Evolutionary conservation across 2,888 invertebrate genomes (phyloP), one percentile per base, ranked within the genome.

Genomic region (Liopterus haemorrhoidalis): DNA sequence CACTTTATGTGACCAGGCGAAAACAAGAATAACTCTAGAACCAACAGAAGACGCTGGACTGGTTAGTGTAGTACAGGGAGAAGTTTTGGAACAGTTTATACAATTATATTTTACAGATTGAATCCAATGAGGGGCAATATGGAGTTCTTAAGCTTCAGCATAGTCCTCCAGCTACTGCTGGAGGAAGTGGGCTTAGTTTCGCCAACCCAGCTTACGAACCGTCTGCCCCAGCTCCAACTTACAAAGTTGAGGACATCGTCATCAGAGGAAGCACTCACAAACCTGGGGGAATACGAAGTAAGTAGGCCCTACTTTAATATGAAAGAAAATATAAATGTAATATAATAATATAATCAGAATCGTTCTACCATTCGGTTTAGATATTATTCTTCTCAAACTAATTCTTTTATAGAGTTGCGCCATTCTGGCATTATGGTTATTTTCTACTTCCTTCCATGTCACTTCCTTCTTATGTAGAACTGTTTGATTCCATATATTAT

Each of bases 151-250:
- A 86, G 57, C 70, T 88, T 48, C 86, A 88, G 60, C 82, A 81
- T 20, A 78, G 76, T 59, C 82, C 83, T 2, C 73, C 74, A 40
- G 67, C 71, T 4, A 57, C 59, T 51, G 72, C 71, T 30, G 69
- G 70, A n/a, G 74, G 76, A 48, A 75, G 74, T 14, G 73, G 81
- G 35, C 75, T 88, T 54, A 88, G 87, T 58, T 89, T 83, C 62
- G 82, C 87, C 31, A 89, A 89, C 69, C 89, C 89, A 0, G 85
- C 86, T 1, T 89, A 89, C 57, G 88, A 88, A 51, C 82, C 88
- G 0, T 80, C 81, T 6, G 76, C 75, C 49, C 73, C 76, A 2
- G 70, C 71, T 6, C 74, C 72, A 4, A 74, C 73, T 0, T 84
- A 82, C 62, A 82, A 83, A 62, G 84, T 86, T 0, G 85, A 86